Evolutionary conservation across 1,140 invertebrate species (phyloP).

Genomic region (Ectropis grisescens): DNA sequence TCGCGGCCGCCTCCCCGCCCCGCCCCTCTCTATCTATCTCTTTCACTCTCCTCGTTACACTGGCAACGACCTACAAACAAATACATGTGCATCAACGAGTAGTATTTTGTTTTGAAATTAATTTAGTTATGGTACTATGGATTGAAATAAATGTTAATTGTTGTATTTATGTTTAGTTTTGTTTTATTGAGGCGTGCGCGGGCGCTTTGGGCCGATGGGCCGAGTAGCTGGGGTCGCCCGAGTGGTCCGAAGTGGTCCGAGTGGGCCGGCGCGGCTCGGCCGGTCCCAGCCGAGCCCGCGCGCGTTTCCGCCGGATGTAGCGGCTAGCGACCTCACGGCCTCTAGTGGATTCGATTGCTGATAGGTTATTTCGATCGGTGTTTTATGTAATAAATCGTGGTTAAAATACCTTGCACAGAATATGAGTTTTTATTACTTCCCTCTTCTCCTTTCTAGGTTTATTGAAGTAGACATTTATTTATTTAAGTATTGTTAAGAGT

Average conservation of each 20-base stretch:
- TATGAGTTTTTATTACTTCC: constrained; percentile 43
- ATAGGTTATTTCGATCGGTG: constrained; percentile 38
- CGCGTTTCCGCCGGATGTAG: too few relatives aligned
- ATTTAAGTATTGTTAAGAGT: too few relatives aligned
- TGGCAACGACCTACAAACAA: constrained; percentile 57
- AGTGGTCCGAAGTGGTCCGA: background rate
- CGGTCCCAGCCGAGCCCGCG: too few relatives aligned
- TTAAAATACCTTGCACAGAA: constrained; percentile 48
- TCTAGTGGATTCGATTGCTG: constrained; percentile 18
- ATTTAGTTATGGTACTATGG: constrained; percentile 66
- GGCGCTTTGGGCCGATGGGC: constrained; percentile 7
- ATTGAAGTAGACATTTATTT: too few relatives aligned
- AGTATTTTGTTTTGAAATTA: constrained; percentile 56
- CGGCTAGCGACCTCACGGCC: too few relatives aligned
- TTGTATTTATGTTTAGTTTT: constrained; percentile 56
- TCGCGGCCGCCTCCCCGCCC: background rate
- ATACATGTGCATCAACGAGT: constrained; percentile 51
- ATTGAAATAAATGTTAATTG: constrained; percentile 67
- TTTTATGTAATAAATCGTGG: constrained; percentile 53
- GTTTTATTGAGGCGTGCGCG: constrained; percentile 32
- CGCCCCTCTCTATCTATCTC: background rate
- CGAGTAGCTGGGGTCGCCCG: background rate
- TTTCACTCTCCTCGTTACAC: constrained; percentile 11
- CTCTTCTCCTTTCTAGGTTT: too few relatives aligned
- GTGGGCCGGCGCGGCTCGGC: too few relatives aligned